A percentile compares a stretch with the other conserved stretches of the same genome.
Evolutionary conservation across 2,113 vertebrate species (phyloP).

Genomic region (Lasiurus borealis): DNA sequence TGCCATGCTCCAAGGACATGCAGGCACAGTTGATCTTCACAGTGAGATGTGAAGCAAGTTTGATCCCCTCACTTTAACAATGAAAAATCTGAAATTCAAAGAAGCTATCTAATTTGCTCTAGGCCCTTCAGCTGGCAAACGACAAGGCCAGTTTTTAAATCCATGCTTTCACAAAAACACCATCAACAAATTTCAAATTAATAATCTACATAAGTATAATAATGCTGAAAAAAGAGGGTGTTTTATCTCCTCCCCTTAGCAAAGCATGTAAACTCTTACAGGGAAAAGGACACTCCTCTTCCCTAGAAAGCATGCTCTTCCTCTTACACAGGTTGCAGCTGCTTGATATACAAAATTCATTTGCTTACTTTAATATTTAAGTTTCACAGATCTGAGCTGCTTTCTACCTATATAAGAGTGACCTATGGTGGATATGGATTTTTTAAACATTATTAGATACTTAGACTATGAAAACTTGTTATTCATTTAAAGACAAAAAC

Average conservation of each 20-base stretch:
- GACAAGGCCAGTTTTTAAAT: not conserved
- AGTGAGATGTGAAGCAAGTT: not conserved
- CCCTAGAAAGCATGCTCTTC: not conserved
- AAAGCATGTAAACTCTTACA: not conserved
- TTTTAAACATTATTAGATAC: not conserved
- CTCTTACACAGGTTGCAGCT: not conserved
- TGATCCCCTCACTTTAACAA: not conserved
- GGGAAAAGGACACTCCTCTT: not conserved
- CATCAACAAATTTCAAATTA: not conserved
- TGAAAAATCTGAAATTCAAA: not conserved
- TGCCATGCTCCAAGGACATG: not conserved
- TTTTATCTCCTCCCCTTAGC: not conserved
- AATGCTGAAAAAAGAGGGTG: not conserved
- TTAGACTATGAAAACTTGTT: constrained; percentile 35
- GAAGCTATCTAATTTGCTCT: not conserved
- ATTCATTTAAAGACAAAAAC: not conserved
- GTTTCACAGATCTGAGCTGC: not conserved
- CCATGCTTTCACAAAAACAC: not conserved
- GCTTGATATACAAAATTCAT: not conserved
- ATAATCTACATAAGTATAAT: not conserved
- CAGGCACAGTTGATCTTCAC: not conserved
- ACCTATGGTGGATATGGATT: not conserved
- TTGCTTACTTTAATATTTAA: not conserved
- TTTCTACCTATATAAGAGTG: not conserved
- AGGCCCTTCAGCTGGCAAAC: not conserved